These are phyloP conservation scores for Henricia sp. DNA, from an alignment of 53 echinoderm and acorn worm genomes.

Conservation along the genomic window DNA sequence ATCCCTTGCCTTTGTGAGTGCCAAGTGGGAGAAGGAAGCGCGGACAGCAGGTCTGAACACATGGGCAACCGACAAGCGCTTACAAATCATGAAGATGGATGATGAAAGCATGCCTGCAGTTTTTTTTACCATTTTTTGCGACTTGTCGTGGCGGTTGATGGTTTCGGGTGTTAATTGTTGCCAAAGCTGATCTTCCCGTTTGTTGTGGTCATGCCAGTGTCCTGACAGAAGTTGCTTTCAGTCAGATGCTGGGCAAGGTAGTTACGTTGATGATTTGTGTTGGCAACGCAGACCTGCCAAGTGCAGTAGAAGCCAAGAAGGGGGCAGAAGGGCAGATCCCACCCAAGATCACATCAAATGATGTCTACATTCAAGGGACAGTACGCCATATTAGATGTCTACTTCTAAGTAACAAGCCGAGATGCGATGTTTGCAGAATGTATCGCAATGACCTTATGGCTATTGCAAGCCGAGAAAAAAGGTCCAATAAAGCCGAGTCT, in stretches of 20 bases:
- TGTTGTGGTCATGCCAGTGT: neutral
- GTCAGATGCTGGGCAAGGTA: neutral
- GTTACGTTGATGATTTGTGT: neutral
- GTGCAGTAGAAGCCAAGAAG: constrained; percentile 14
- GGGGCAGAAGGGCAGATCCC: constrained; percentile 22
- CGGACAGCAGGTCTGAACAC: constrained; percentile 13
- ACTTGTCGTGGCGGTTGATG: neutral
- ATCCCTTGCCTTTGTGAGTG: neutral
- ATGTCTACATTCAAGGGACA: neutral
- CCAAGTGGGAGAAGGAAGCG: constrained; percentile 2
- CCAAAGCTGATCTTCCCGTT: neutral
- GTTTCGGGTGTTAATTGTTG: neutral
- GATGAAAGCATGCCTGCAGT: constrained; percentile 2
- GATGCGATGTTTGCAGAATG: neutral
- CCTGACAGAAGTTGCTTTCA: neutral
- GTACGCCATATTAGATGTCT: neutral
- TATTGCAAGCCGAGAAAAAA: constrained; percentile 18
- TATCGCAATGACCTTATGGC: constrained; percentile 12
- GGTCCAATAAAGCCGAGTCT: neutral
- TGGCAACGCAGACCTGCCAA: neutral
- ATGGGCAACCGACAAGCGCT: neutral
- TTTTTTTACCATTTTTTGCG: neutral
- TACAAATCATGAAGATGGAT: constrained; percentile 17
- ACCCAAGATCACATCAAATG: neutral
- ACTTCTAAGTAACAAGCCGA: constrained; percentile 3